Base-by-base conservation (phyloP, 2,113 vertebrate genomes). In the Eidolon helvum region DNA sequence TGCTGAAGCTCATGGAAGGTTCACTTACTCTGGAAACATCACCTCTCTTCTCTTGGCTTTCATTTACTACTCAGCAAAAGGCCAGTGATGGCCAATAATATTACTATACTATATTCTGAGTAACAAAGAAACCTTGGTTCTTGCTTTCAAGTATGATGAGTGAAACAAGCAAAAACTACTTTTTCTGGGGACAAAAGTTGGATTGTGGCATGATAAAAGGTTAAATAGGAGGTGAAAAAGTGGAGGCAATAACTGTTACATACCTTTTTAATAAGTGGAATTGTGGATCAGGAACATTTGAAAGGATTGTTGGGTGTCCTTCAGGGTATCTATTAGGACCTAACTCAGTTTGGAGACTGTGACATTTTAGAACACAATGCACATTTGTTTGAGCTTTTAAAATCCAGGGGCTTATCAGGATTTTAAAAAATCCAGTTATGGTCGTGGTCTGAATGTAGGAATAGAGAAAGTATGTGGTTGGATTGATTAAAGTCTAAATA, bases 21-120 rank as follows among this genome's bases (percentile, higher is more conserved):
- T 95, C 53, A 50, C 21, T 82, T 12, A 43, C 38, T 92, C 24
- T 75, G 75, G 48, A 45, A 68, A 69, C 87, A 8, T 82, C 19
- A 79, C 8, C 21, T 68, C 30, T 89, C 33, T 86, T 77, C 9
- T 71, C 15, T 93, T 96, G 15, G 8, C 90, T 33, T 84, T 11
- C 15, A 84, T 89, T 95, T 1, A 40, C n/a, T 94, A 82, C 40
- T 78, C 75, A 92, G 66, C 11, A 90, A 94, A 87, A 87, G 38
- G 30, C 33, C 24, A 55, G n/a, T 68, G n/a, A 65, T 45, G 5
- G 30, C 65, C 14, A 45, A 0, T 55, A 63, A 40, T 69, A 69
- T 53, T 66, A 88, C 57, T 59, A 63, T 57, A 4, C 24, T 74
- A 43, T 65, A 57, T 12, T 95, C 35, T 30, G 35, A 85, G 8